Conservation (phyloP, 2,888 invertebrate genomes). For the Ormyrus pomaceus region DNA sequence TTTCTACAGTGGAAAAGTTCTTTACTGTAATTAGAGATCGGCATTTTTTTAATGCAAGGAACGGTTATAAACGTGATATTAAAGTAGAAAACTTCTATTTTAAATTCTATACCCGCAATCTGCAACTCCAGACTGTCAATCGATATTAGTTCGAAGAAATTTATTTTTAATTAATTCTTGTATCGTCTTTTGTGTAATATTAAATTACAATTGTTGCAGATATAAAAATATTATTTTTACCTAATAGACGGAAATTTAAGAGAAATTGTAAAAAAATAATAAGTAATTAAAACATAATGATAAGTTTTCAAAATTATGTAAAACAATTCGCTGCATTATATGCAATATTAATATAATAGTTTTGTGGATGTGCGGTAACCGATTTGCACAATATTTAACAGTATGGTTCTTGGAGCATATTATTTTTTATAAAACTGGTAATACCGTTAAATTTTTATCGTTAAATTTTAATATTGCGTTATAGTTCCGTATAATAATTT, state of each 20-base stretch:
- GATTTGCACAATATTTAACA: conserved; percentile 40
- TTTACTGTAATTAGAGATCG: too few species aligned
- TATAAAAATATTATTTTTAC: neutral
- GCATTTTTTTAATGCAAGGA: too few species aligned
- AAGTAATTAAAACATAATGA: neutral
- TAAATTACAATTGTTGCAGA: too few species aligned
- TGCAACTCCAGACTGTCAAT: too few species aligned
- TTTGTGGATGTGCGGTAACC: conserved; percentile 13
- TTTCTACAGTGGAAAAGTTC: too few species aligned
- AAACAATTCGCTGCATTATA: conserved; percentile 7
- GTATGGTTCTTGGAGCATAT: conserved; percentile 4
- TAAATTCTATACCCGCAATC: too few species aligned
- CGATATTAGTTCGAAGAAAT: too few species aligned
- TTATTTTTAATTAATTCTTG: too few species aligned
- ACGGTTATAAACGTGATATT: too few species aligned
- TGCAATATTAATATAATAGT: conserved; percentile 4
- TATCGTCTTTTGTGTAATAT: too few species aligned
- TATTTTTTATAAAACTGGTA: neutral
- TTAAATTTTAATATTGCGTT: conserved; percentile 5
- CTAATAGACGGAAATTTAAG: neutral
- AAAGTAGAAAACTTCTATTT: too few species aligned
- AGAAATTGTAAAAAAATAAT: neutral
- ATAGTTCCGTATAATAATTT: conserved; percentile 38
- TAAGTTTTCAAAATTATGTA: conserved; percentile 4
- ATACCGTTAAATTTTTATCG: conserved; percentile 27